Evolutionary conservation across 92 coral and sea anemone species (phyloP), one percentile per base, ranked within the genome.

Genomic region (Anthopleura xanthogrammica): DNA sequence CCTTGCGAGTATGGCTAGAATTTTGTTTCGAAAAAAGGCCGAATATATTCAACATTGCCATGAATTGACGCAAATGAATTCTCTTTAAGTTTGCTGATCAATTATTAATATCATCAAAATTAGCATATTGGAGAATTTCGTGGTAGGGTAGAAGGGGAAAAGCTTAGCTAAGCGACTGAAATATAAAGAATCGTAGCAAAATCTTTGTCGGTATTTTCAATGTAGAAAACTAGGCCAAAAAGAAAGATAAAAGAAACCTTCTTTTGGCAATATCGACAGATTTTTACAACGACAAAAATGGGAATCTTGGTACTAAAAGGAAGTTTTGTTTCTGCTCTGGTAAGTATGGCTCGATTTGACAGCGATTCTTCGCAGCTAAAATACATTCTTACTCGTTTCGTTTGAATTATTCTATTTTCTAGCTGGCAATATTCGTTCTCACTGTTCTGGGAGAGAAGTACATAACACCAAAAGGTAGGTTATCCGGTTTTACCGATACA

Each of bases 21-120:
- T n/a, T 64, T 64, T 22, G 5, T 64, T 20, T 20, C 5, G 5
- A 20, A 22, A 64, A 64, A 64, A 9, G 23, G 24, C 6, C 7
- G 50, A 46, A 46, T 46, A 64, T 23, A 64, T 64, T 64, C 36
- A 20, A 17, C 72, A 19, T 64, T 64, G 22, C 24, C 23, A 64
- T 64, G 72, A 22, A 64, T 23, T 64, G 72, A 80, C 83, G 83
- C 60, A 80, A 66, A 80, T 50, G 76, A 80, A 80, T 58, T 22
- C 48, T 54, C 41, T 78, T 58, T 70, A 40, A 36, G 70, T 80
- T 20, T 80, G 7, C 24, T 75, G 76, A 66, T 80, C 76, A 80
- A 80, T 80, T 62, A 80, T 80, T 80, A 41, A 80, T 80, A 57
- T 80, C 41, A 80, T 80, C 83, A 9, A 13, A 17, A 80, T 80